Conservation (phyloP, 2,797 vertebrate genomes). For the Mus caroli region DNA sequence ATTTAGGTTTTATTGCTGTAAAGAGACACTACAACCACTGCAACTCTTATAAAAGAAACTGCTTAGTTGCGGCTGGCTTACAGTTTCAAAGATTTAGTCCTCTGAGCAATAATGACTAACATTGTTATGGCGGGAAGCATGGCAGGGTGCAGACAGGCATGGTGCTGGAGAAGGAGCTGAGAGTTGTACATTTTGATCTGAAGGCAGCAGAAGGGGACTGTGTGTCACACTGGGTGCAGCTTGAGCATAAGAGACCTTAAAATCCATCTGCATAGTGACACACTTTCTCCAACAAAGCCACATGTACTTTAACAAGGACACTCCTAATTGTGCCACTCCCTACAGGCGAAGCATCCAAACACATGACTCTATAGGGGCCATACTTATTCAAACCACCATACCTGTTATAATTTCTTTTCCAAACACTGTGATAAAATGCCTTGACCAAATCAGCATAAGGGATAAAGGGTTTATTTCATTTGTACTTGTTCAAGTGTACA, state of each 20-base stretch:
- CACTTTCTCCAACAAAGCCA: neutral
- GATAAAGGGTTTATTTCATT: neutral
- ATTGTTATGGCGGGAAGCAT: neutral
- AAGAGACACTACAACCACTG: neutral
- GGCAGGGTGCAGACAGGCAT: neutral
- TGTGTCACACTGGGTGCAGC: neutral
- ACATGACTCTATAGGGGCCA: neutral
- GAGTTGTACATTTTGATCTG: neutral
- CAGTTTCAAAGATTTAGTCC: neutral
- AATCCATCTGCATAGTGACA: neutral
- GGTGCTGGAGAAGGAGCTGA: neutral
- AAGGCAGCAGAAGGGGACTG: neutral
- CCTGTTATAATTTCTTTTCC: too few relatives aligned
- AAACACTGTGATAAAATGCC: neutral
- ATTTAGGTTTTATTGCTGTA: neutral
- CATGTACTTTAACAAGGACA: neutral
- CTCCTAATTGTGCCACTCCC: neutral
- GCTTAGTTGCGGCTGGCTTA: neutral
- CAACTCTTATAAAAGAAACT: neutral
- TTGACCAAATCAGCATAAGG: neutral
- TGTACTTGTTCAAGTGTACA: neutral
- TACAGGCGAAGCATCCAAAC: neutral
- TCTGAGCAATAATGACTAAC: neutral
- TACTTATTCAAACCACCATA: neutral
- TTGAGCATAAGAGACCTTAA: neutral